Evolutionary conservation across 2,113 vertebrate genomes (phyloP), one percentile per base, ranked within the genome.

Genomic region (Heteronetta atricapilla): DNA sequence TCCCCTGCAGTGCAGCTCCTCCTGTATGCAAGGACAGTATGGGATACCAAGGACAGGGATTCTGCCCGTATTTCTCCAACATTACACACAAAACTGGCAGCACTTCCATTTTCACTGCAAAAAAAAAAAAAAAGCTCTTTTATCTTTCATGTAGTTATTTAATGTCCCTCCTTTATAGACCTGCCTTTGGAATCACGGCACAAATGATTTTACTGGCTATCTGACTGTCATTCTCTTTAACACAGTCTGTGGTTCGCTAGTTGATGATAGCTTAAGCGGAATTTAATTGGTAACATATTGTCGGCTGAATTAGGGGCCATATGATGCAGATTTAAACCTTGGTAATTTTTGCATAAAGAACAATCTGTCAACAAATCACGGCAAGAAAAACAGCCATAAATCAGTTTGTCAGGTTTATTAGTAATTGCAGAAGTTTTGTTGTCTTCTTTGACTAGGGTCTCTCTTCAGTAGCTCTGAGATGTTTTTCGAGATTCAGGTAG

Each of bases 271-370:
- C 97, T 98, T 97, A 97, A 98, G 96, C 95, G 92, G 96, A 95
- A 97, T 97, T 97, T 98, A 98, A 98, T 98, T 98, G 97, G 96
- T 97, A 98, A 97, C 98, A 98, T 98, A 98, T 98, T 98, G 97
- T 94, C 86, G 66, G 92, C 89, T 97, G 97, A 98, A 98, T 98
- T 97, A 97, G 97, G 97, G 94, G 90, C 97, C 98, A 98, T 98
- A 98, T 97, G 97, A 98, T 97, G 94, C 97, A 97, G 93, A 98
- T 98, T 98, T 98, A 98, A 97, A 97, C 97, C 93, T 93, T 93
- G 96, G 95, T 97, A 97, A 97, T 98, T 98, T 98, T 98, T 98
- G 96, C 97, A 96, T 97, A 97, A 98, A 97, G 97, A 95, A 97
- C 98, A 98, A 97, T 97, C 98, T 98, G 98, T 98, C 98, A 98